Evolutionary conservation across 1,140 invertebrate species (phyloP).

Genomic region (Anastatus disparis): DNA sequence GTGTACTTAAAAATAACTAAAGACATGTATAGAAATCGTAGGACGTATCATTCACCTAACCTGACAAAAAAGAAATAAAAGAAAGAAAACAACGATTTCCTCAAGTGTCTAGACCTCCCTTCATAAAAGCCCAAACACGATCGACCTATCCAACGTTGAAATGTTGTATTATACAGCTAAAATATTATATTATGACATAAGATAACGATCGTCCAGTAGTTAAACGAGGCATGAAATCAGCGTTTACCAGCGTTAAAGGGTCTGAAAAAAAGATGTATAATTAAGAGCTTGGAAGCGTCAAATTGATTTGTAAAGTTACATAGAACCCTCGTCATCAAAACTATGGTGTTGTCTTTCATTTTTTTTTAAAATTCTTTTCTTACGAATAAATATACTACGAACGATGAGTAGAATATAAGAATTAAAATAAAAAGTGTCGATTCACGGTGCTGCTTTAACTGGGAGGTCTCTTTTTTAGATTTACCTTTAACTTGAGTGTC

Average conservation of each 20-base stretch:
- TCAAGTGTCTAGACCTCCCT: too few species aligned
- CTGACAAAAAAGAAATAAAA: too few species aligned
- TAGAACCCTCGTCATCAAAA: conserved; percentile 52
- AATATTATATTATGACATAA: conserved; percentile 4
- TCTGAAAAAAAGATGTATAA: conserved; percentile 15
- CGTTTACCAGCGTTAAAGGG: neutral
- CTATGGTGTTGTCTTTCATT: too few species aligned
- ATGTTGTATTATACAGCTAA: neutral
- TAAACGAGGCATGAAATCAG: conserved; percentile 3
- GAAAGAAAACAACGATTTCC: too few species aligned
- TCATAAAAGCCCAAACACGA: too few species aligned
- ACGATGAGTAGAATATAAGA: too few species aligned
- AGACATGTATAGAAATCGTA: too few species aligned
- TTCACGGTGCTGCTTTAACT: neutral
- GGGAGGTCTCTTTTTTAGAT: conserved; percentile 63
- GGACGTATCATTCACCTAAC: too few species aligned
- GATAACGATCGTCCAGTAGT: conserved; percentile 17
- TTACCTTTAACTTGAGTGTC: neutral
- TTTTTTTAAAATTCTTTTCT: too few species aligned
- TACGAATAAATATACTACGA: too few species aligned
- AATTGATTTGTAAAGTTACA: conserved; percentile 29
- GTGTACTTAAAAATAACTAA: too few species aligned
- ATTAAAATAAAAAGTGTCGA: conserved; percentile 53
- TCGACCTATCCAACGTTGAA: too few species aligned
- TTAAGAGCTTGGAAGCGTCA: conserved; percentile 16